Percentiles rank a stretch among this genome's conserved stretches.
Conservation (phyloP, 2,113 vertebrate genomes). For the Athene noctua region DNA sequence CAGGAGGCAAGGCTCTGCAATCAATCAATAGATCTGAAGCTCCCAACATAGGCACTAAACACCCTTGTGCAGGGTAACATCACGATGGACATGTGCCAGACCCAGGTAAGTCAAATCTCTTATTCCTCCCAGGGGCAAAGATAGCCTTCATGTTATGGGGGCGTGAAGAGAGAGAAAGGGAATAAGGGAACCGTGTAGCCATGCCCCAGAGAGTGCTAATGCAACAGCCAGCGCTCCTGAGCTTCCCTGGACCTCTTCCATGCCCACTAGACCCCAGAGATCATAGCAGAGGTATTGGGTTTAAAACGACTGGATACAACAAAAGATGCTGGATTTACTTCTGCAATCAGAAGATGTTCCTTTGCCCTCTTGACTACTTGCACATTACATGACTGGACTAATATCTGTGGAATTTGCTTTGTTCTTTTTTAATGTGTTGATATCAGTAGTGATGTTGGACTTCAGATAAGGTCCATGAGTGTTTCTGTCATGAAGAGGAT, state of each 20-base stretch:
- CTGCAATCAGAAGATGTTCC: neutral
- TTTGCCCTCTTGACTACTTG: neutral
- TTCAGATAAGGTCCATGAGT: neutral
- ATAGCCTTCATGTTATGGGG: neutral
- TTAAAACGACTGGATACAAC: neutral
- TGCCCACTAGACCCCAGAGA: neutral
- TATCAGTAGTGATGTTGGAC: neutral
- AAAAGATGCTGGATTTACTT: neutral
- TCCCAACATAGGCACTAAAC: neutral
- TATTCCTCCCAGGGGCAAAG: neutral
- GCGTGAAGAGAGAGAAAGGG: neutral
- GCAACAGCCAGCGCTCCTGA: neutral
- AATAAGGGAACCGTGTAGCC: neutral
- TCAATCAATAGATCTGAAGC: neutral
- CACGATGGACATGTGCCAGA: rapidly evolving
- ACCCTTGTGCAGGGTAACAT: neutral
- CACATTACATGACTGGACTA: rapidly evolving
- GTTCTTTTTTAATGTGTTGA: neutral
- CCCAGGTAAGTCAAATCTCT: neutral
- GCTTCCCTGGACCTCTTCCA: neutral
- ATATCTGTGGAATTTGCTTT: neutral
- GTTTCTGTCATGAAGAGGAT: neutral
- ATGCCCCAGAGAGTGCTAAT: neutral
- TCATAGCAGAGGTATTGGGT: neutral
- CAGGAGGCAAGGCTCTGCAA: neutral